These are phyloP conservation scores for Petrolisthes cinctipes DNA, from an alignment of 2,888 invertebrate species.

Conservation along the genomic window DNA sequence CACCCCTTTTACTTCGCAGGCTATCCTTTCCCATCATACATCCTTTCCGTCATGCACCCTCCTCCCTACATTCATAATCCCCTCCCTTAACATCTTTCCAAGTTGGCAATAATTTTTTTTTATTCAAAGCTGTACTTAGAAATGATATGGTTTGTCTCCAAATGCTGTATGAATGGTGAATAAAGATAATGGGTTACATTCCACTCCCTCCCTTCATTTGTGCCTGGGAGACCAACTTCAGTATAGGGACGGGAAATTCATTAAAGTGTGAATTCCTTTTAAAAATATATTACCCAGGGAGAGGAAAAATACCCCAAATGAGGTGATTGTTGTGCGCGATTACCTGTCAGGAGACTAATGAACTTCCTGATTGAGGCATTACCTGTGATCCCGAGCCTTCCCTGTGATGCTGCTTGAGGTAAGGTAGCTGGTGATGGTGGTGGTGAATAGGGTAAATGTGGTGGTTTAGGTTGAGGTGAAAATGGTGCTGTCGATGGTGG, in stretches of 20 bases:
- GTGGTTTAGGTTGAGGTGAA: not conserved
- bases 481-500: not conserved
- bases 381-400: constrained; percentile 28
- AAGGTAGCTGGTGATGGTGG: constrained; percentile 3
- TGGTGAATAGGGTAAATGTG: not conserved
- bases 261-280: constrained; percentile 34
- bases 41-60: no score
- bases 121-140: no score
- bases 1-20: no score
- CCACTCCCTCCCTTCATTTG: not conserved
- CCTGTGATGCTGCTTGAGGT: not conserved
- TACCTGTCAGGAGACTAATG: constrained; percentile 52
- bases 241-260: constrained; percentile 1
- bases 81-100: no score
- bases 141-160: no score
- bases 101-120: no score
- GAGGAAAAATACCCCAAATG: constrained; percentile 37
- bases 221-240: not conserved
- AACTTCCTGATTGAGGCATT: constrained; percentile 47
- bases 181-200: no score
- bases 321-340: constrained; percentile 52
- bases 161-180: no score
- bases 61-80: no score
- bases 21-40: no score
- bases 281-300: constrained; percentile 34